Evolutionary conservation across 92 coral and sea anemone genomes (phyloP), one percentile per base, ranked within the genome.

Genomic region (Phymanthus crucifer): DNA sequence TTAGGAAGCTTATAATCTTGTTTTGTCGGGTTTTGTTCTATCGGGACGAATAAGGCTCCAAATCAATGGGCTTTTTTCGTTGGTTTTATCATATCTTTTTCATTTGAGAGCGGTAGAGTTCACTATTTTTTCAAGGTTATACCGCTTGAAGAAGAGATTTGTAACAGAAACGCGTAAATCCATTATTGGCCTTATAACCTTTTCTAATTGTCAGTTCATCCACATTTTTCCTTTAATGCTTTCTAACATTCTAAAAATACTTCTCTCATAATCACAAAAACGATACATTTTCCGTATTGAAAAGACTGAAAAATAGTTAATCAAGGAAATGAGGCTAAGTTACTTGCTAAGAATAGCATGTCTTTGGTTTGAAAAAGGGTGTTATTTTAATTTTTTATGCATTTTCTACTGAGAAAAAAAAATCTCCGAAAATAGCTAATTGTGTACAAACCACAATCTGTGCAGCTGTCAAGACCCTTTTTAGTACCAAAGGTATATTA

Each of bases 161-260:
- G 68, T 61, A 61, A 61, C 68, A 61, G 68, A 61, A 61, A 61
- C 68, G 9, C 26, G 68, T 61, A 27, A 24, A 61, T 61, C 35
- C 4, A 29, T 61, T 61, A 29, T 61, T 61, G 68, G 33, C 68
- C 68, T 61, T 61, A 24, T 61, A 24, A 61, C 68, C 68, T 61
- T 27, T 61, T 61, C 33, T 24, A 61, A 61, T 24, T 61, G 68
- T 61, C 68, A 34, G 19, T 61, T 61, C 35, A 61, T 61, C 68
- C 34, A 29, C 29, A 29, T 29, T 29, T 27, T 61, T 61, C 29
- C 32, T 61, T 61, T 61, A 29, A 61, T 54, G 14, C 32, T 18
- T 61, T 61, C 68, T 27, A 61, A 61, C 68, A 61, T 61, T 61
- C 68, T 24, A 27, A 7, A 21, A 61, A 27, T 61, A 27, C 6